These are phyloP conservation scores for Porites divaricata DNA, from an alignment of 92 coral and sea anemone species.

Conservation along the genomic window DNA sequence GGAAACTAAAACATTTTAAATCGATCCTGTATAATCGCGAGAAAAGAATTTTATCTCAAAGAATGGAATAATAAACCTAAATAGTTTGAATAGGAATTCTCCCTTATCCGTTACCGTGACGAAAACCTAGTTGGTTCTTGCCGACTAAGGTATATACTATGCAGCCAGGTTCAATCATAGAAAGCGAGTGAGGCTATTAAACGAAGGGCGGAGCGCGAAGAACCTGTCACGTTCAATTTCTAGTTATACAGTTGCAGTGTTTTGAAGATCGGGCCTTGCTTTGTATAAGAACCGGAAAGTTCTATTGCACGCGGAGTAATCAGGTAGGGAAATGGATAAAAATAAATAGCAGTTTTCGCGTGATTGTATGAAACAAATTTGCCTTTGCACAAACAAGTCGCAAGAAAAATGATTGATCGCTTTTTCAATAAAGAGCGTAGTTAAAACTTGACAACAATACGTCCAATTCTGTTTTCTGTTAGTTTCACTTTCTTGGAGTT, in stretches of 20 bases:
- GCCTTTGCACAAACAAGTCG: neutral
- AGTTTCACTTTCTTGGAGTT: constrained; percentile 64
- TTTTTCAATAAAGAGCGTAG: constrained; percentile 11
- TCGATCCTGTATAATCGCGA: constrained; percentile 25
- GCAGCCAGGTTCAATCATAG: constrained; percentile 17
- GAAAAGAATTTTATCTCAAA: neutral
- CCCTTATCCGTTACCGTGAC: neutral
- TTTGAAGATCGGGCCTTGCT: constrained; percentile 45
- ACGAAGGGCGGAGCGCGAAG: constrained; percentile 37
- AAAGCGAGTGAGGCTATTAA: constrained; percentile 20
- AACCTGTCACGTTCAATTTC: constrained; percentile 42
- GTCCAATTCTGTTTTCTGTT: constrained; percentile 43
- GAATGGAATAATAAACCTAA: neutral
- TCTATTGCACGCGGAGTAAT: constrained; percentile 40
- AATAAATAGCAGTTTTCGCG: neutral
- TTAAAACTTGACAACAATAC: constrained; percentile 40
- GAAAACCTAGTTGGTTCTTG: neutral
- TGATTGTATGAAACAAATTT: constrained; percentile 20
- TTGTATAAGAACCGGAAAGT: constrained; percentile 37
- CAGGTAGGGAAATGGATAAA: constrained; percentile 20
- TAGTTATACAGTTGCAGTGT: constrained; percentile 33
- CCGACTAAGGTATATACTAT: neutral
- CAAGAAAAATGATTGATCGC: constrained; percentile 18
- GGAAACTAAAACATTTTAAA: neutral
- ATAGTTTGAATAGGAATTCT: neutral